Conservation (phyloP, 2,797 vertebrate species). For the Philypnodon macrostomus region DNA sequence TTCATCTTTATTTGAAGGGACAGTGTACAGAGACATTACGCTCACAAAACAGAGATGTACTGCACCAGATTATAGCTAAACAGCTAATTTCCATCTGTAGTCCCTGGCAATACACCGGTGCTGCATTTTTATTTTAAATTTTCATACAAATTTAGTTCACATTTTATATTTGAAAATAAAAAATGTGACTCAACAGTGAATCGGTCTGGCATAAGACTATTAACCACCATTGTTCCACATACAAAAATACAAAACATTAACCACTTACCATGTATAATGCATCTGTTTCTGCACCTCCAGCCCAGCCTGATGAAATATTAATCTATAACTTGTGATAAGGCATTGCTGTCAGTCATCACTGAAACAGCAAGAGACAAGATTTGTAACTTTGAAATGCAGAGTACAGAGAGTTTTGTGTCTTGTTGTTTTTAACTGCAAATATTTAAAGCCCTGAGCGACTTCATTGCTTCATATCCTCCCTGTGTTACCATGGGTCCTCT, state of each 20-base stretch:
- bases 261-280: slow-evolving; percentile 34
- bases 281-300: slow-evolving; percentile 35
- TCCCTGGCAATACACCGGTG: no score
- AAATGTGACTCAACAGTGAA: no score
- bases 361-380: slow-evolving; percentile 34
- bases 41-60: no score
- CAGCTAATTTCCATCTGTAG: no score
- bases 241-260: slow-evolving; percentile 14
- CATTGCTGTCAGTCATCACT: slow-evolving; percentile 35
- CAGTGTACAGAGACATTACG: no score
- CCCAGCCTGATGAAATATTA: slow-evolving; percentile 49
- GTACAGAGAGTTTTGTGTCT: slow-evolving; percentile 1
- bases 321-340: slow-evolving; percentile 20
- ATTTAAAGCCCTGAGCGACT: not conserved
- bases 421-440: slow-evolving; percentile 11
- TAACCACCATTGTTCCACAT: slow-evolving; percentile 7
- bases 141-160: no score
- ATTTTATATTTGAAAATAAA: no score
- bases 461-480: no score
- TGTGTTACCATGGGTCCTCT: no score
- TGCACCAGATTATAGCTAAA: no score
- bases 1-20: not conserved
- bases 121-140: no score
- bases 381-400: slow-evolving; percentile 16
- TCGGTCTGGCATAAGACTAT: no score